Conservation (phyloP, 2,888 invertebrate species). For the Saturnia pavonia region DNA sequence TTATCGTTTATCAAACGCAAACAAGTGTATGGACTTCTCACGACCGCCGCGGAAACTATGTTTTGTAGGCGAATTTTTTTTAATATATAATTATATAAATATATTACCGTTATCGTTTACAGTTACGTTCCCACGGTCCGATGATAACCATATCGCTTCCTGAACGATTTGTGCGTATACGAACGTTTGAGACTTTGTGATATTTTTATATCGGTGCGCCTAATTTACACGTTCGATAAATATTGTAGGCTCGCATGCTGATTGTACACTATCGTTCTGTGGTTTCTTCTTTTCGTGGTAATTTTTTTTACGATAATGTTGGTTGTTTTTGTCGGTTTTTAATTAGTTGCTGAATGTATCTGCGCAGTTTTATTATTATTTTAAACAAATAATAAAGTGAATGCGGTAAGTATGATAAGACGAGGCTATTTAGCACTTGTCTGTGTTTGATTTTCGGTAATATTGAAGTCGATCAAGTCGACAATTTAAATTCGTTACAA, state of each 20-base stretch:
- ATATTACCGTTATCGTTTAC: slow-evolving; percentile 38
- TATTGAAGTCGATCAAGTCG: too few species aligned
- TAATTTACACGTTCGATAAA: slow-evolving; percentile 7
- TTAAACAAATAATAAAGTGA: too few species aligned
- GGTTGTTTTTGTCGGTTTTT: neutral
- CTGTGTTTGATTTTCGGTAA: too few species aligned
- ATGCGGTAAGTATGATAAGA: too few species aligned
- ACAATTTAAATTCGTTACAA: too few species aligned
- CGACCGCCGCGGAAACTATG: slow-evolving; percentile 50
- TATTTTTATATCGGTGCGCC: slow-evolving; percentile 8
- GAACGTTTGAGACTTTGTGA: slow-evolving; percentile 33
- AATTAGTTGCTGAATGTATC: neutral
- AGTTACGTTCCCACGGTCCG: slow-evolving; percentile 64
- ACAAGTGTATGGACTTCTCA: slow-evolving; percentile 43
- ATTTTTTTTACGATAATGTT: neutral
- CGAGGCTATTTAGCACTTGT: too few species aligned
- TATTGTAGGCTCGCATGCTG: neutral
- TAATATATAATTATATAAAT: slow-evolving; percentile 36
- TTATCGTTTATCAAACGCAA: slow-evolving; percentile 30
- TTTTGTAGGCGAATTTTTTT: slow-evolving; percentile 54
- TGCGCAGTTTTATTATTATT: neutral
- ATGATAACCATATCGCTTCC: slow-evolving; percentile 57
- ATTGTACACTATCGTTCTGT: neutral
- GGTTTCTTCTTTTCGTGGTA: neutral
- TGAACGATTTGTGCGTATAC: slow-evolving; percentile 41